Evolutionary conservation across 2,797 vertebrate genomes (phyloP).

Genomic region (Megalops cyprinoides): DNA sequence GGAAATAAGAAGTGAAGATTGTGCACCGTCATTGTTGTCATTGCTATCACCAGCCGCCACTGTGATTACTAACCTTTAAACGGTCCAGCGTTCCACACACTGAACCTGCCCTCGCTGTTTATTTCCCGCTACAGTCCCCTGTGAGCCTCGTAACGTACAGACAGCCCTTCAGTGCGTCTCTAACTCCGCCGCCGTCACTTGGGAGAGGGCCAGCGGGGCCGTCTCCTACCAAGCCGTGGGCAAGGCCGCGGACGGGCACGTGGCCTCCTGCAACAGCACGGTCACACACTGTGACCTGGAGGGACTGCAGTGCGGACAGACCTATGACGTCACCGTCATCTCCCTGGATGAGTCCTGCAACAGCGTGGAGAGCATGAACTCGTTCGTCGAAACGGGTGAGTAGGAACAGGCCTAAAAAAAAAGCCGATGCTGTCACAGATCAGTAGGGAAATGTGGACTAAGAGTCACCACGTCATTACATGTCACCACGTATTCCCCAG

Average conservation of each 20-base stretch:
- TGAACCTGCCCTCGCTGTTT: not conserved
- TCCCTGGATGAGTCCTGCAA: conserved; percentile 57
- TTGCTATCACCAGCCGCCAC: not conserved
- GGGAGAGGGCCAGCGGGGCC: conserved; percentile 68
- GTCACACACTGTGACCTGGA: conserved; percentile 62
- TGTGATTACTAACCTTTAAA: not conserved
- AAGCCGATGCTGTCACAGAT: not conserved
- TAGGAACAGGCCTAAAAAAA: not conserved
- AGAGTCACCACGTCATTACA: no score
- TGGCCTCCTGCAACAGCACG: conserved; percentile 58
- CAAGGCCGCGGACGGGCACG: conserved; percentile 50
- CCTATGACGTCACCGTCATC: conserved; percentile 67
- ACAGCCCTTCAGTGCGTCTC: conserved; percentile 58
- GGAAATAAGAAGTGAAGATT: not conserved
- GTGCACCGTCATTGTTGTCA: not conserved
- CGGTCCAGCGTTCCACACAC: not conserved
- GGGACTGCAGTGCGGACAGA: conserved; percentile 65
- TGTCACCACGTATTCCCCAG: no score
- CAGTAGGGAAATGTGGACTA: not conserved
- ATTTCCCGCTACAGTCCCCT: conserved; percentile 62
- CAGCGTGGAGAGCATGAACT: conserved; percentile 51
- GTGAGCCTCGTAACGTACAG: conserved; percentile 61
- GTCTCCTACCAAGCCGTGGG: conserved; percentile 59
- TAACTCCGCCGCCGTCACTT: conserved; percentile 65
- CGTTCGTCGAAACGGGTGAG: conserved; percentile 66